A percentile compares a stretch with the other conserved stretches of the same genome.
Evolutionary conservation across 2,888 invertebrate genomes (phyloP).

Genomic region (Dicroscelio sp.): DNA sequence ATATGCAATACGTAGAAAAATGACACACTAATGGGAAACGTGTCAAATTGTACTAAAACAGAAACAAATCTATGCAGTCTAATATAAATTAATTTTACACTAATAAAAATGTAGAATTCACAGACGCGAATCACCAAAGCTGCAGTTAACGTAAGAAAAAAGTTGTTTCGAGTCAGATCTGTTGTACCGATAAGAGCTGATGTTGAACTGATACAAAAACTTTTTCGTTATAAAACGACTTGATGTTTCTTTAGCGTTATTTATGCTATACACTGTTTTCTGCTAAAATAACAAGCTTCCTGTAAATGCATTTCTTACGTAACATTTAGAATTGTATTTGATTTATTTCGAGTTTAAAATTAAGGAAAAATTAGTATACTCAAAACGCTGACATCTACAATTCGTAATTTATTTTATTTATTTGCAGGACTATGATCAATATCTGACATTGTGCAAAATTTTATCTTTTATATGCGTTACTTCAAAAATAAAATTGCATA

Average conservation of each 20-base stretch:
- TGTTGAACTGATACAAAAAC: slow-evolving; percentile 13
- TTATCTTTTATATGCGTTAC: no score
- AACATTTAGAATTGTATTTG: no score
- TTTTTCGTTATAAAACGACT: slow-evolving; percentile 29
- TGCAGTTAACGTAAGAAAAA: slow-evolving; percentile 37
- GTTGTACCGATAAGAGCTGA: slow-evolving; percentile 46
- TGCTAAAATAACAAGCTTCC: slow-evolving; percentile 2
- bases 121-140: slow-evolving; percentile 4
- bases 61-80: neutral
- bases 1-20: slow-evolving; percentile 17
- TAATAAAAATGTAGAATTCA: slow-evolving; percentile 46
- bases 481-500: no score
- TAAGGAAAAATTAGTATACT: no score
- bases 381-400: no score
- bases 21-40: slow-evolving; percentile 6
- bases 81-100: slow-evolving; percentile 42
- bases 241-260: slow-evolving; percentile 19
- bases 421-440: no score
- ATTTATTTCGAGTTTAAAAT: no score
- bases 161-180: slow-evolving; percentile 52
- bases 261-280: neutral
- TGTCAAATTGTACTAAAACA: slow-evolving; percentile 16
- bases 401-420: no score
- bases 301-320: neutral
- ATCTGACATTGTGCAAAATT: no score